Percentiles rank a stretch among this genome's conserved stretches.
These are phyloP conservation scores for Aepyceros melampus DNA, from an alignment of 2,113 vertebrate genomes.

Conservation along the genomic window DNA sequence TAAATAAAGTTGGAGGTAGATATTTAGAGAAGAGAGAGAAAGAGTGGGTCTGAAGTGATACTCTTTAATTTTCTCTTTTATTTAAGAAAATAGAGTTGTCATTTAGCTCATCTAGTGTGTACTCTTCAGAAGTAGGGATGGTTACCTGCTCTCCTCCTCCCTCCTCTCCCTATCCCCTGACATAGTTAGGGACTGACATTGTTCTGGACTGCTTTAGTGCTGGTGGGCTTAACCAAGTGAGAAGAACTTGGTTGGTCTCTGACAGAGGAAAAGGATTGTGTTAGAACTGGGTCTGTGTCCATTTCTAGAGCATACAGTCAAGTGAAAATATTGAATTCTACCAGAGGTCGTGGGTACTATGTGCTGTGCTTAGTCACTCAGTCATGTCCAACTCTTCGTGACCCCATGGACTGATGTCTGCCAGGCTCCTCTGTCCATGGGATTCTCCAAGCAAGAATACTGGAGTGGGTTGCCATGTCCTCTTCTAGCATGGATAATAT, in stretches of 20 bases:
- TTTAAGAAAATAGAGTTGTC: not conserved
- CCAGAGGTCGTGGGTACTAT: not conserved
- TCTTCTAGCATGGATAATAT: not conserved
- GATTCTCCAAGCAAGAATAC: not conserved
- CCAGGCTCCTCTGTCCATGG: not conserved
- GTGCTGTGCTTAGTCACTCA: not conserved
- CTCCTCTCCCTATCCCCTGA: not conserved
- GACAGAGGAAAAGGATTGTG: not conserved
- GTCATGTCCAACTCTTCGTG: not conserved
- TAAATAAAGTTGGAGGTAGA: not conserved
- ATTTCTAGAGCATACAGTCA: not conserved
- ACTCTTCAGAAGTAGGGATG: not conserved
- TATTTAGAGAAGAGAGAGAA: not conserved
- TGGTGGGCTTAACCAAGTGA: not conserved
- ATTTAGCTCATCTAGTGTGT: not conserved
- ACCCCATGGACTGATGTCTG: not conserved
- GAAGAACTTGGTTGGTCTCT: not conserved
- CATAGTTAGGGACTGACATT: not conserved
- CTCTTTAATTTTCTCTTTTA: not conserved
- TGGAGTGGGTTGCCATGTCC: not conserved
- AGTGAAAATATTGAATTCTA: not conserved
- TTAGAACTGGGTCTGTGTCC: not conserved
- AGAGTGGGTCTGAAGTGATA: not conserved
- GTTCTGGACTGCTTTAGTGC: not conserved
- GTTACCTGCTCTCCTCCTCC: not conserved